Base-by-base conservation (phyloP, 2,113 vertebrate genomes). In the Pachycephala philippinensis region DNA sequence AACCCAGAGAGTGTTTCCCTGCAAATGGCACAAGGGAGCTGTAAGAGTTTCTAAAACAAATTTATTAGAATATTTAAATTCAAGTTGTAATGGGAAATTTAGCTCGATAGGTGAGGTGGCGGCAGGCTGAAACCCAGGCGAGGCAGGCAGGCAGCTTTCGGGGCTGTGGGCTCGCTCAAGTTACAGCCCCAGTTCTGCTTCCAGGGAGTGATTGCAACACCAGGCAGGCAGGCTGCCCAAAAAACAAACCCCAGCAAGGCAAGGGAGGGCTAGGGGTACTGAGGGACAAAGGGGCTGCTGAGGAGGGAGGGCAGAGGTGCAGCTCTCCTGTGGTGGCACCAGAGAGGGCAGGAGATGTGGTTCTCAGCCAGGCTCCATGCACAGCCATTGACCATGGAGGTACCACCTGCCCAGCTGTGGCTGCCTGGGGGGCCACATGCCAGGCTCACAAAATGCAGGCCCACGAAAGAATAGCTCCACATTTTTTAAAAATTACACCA, bases 31-130 rank as follows among this genome's bases (percentile, higher is more conserved):
- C 90, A 50, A 87, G 95, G 96, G 95, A 96, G 87, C 95, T 52
- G 70, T 65, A 94, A 96, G 97, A 93, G 82, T 95, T 97, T 96
- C 96, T 96, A 93, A 94, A 97, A 95, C 80, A 95, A 94, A 97
- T 89, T 77, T 96, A 95, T 94, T 90, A 93, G 95, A 98, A 95
- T 94, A 95, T 93, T 96, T 92, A 95, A 84, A 96, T 96, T 93
- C 89, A 59, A 94, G 91, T 77, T 92, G 86, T 88, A 92, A 85
- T 64, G 54, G 83, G 91, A 95, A 94, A 90, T 93, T 89, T 75
- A 84, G 76, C 95, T 82, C 54, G 44, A 77, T 81, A 94, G 85
- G 90, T 93, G 84, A 80, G 27, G 89, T 24, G 85, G 85, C 39
- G 24, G 86, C 57, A 80, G 5, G 4, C 57, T 49, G 64, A 96